phyloP scores from a whole-genome alignment of 2,113 vertebrate genomes.

The Beaufortia kweichowensis region DNA sequence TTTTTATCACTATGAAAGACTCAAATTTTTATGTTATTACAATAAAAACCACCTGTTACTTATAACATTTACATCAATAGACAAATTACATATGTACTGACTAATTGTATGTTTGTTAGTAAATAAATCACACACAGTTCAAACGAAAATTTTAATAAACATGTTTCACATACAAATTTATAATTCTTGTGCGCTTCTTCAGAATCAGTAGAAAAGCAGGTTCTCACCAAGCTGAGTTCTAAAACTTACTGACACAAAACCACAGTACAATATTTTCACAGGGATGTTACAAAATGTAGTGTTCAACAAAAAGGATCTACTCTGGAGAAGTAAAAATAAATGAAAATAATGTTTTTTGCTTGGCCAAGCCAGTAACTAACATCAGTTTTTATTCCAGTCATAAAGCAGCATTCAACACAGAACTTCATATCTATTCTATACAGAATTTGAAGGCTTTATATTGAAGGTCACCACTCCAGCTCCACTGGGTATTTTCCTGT shows the following conservation, averaged over 20 bases:
- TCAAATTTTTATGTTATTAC: neutral
- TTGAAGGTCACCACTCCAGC: conserved; percentile 84
- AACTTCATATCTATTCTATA: neutral
- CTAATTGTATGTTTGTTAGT: neutral
- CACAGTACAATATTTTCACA: neutral
- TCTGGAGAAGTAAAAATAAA: too few species aligned
- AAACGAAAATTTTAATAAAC: conserved; percentile 36
- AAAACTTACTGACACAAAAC: neutral
- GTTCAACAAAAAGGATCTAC: neutral
- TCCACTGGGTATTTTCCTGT: conserved; percentile 94
- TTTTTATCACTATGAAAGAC: neutral
- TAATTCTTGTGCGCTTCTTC: neutral
- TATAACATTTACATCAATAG: neutral
- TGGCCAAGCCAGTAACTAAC: too few species aligned
- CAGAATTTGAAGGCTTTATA: neutral
- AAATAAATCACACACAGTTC: conserved; percentile 24
- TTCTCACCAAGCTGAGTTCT: too few species aligned
- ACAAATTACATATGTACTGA: neutral
- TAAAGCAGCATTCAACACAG: neutral
- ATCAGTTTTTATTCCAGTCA: neutral
- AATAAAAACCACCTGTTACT: neutral
- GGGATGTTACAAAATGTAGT: neutral
- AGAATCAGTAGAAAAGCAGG: neutral
- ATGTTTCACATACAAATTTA: conserved; percentile 6
- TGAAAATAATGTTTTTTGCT: too few species aligned